phyloP scores from a whole-genome alignment of 2,113 vertebrate species.

The Boleophthalmus pectinirostris region DNA sequence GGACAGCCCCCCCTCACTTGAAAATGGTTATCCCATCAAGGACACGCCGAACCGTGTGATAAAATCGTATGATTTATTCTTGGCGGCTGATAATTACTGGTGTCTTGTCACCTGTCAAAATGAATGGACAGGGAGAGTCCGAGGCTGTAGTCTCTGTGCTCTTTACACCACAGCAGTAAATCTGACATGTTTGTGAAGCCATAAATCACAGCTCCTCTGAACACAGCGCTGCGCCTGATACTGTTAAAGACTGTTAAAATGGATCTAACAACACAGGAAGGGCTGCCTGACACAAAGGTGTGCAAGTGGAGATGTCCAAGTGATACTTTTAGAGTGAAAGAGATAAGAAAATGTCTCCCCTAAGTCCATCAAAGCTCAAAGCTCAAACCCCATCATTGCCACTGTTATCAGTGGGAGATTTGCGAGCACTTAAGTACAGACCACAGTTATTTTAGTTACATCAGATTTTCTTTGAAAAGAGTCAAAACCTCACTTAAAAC shows the following conservation, averaged over 20 bases:
- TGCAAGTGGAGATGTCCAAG: conserved; percentile 18
- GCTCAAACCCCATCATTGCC: conserved; percentile 3
- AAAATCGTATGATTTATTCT: conserved; percentile 79
- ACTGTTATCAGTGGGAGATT: neutral
- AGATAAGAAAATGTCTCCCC: conserved; percentile 4
- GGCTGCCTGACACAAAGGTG: conserved; percentile 34
- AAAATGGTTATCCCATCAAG: conserved; percentile 78
- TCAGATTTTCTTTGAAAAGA: conserved; percentile 5
- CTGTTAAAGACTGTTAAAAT: conserved; percentile 51
- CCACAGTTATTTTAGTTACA: neutral
- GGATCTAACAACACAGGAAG: conserved; percentile 38
- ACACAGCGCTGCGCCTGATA: conserved; percentile 26
- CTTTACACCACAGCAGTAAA: conserved; percentile 72
- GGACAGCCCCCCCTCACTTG: conserved; percentile 65
- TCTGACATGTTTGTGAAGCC: conserved; percentile 72
- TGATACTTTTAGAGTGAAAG: conserved; percentile 15
- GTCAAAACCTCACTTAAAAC: neutral
- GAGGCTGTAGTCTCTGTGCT: conserved; percentile 69
- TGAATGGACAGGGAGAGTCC: conserved; percentile 75
- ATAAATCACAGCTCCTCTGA: conserved; percentile 65
- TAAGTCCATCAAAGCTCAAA: conserved; percentile 4
- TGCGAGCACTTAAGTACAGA: neutral
- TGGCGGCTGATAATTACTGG: conserved; percentile 80
- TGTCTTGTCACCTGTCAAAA: conserved; percentile 79
- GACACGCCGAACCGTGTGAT: conserved; percentile 62